Conservation (phyloP, 1,140 invertebrate genomes). For the Megalopta genalis region DNA sequence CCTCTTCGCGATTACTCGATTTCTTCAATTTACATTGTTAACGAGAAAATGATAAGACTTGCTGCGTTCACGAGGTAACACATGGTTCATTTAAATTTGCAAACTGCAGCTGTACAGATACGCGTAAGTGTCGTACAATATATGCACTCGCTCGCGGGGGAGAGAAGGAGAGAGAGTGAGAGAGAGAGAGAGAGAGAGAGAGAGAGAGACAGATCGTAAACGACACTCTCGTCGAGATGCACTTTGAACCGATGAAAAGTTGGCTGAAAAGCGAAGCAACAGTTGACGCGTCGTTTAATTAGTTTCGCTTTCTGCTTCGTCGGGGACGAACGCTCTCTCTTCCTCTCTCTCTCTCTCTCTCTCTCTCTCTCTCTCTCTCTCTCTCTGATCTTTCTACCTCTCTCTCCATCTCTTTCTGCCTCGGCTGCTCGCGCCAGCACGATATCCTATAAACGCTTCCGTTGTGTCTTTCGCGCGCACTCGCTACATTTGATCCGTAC, state of each 20-base stretch:
- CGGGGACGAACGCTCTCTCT: background rate
- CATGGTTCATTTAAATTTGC: too few relatives aligned
- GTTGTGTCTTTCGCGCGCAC: background rate
- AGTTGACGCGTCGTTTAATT: conserved; percentile 43
- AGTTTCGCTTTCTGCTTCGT: conserved; percentile 14
- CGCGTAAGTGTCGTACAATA: too few relatives aligned
- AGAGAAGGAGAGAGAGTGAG: too few relatives aligned
- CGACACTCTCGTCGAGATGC: conserved; percentile 1
- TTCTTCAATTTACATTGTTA: too few relatives aligned
- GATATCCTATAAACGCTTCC: conserved; percentile 16
- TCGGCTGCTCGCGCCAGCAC: background rate
- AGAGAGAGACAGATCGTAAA: background rate
- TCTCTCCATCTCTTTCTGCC: background rate
- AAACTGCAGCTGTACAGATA: too few relatives aligned
- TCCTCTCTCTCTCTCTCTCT: background rate
- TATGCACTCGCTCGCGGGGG: background rate
- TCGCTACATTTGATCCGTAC: background rate
- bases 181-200: too few relatives aligned
- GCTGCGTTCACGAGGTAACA: too few relatives aligned
- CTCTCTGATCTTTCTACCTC: background rate
- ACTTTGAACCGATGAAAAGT: conserved; percentile 37
- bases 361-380: background rate
- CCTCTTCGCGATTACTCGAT: too few relatives aligned
- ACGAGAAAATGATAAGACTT: too few relatives aligned
- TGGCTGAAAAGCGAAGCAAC: conserved; percentile 36